These are phyloP conservation scores for Neodiprion lecontei DNA, from an alignment of 1,140 invertebrate genomes.

Conservation along the genomic window DNA sequence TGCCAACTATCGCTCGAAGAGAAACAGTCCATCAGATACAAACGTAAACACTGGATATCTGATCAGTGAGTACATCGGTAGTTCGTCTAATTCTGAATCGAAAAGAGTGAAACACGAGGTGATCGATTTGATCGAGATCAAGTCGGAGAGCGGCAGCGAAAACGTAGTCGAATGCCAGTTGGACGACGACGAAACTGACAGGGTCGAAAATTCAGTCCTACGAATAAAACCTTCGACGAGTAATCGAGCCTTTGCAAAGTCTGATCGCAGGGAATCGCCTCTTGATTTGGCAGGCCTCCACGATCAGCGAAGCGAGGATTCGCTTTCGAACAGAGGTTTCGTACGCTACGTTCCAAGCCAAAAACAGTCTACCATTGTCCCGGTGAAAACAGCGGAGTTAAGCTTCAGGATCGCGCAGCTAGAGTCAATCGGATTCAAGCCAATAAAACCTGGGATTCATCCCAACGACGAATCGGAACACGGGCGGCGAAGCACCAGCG, in stretches of 20 bases:
- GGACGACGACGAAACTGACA: constrained; percentile 21
- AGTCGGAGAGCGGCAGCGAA: constrained; percentile 33
- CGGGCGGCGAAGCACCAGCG: neutral
- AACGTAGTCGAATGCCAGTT: neutral
- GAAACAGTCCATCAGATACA: too few relatives aligned
- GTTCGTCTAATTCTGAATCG: neutral
- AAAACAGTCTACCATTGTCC: constrained; percentile 49
- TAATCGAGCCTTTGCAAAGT: constrained; percentile 22
- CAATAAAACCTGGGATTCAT: constrained; percentile 34
- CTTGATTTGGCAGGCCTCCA: neutral
- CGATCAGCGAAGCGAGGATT: neutral
- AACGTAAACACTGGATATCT: too few relatives aligned
- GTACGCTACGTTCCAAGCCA: neutral
- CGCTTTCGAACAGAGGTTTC: neutral
- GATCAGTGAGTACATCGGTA: neutral
- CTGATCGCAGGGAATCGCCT: neutral
- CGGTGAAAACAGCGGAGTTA: constrained; percentile 46
- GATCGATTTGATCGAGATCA: constrained; percentile 43
- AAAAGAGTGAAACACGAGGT: constrained; percentile 36
- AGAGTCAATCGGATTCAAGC: constrained; percentile 55
- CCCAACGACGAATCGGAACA: neutral
- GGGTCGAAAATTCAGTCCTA: neutral
- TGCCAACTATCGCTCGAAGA: too few relatives aligned
- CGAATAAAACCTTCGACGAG: neutral
- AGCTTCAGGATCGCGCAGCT: constrained; percentile 47